These are phyloP conservation scores for Sinocyclocheilus rhinocerous DNA, from an alignment of 2,113 vertebrate species.

Conservation along the genomic window DNA sequence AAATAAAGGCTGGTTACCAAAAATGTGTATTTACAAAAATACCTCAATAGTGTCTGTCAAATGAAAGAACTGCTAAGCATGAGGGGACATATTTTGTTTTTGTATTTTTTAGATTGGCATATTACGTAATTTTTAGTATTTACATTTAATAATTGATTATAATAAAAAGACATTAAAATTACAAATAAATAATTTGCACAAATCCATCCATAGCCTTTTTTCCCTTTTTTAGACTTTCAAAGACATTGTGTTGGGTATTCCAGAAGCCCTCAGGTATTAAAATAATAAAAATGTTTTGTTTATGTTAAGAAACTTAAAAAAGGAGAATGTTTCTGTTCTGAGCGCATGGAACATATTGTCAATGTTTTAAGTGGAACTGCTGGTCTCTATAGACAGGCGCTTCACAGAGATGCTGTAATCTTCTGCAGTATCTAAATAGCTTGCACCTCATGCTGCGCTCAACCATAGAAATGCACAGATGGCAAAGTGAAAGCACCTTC, in stretches of 20 bases:
- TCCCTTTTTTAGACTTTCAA: not conserved
- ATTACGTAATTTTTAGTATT: too few species aligned
- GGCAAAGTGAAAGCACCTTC: slow-evolving; percentile 15
- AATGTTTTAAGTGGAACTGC: not conserved
- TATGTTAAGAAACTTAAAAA: not conserved
- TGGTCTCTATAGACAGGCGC: not conserved
- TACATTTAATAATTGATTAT: not conserved
- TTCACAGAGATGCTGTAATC: not conserved
- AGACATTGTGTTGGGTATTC: not conserved
- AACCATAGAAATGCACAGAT: slow-evolving; percentile 44
- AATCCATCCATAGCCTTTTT: not conserved
- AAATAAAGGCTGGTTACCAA: slow-evolving; percentile 32
- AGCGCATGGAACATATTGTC: not conserved
- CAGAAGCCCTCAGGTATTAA: not conserved
- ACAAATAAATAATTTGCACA: not conserved
- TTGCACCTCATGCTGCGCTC: not conserved
- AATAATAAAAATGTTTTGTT: not conserved
- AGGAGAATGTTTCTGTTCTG: not conserved
- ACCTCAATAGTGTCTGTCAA: not conserved
- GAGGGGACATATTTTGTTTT: not conserved
- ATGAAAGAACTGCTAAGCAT: not conserved
- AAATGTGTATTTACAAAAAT: not conserved
- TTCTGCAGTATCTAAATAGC: not conserved
- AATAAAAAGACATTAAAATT: not conserved
- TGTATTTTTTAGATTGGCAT: not conserved